phyloP scores from a whole-genome alignment of 2,888 invertebrate species.

The Listrodromus nycthemerus region DNA sequence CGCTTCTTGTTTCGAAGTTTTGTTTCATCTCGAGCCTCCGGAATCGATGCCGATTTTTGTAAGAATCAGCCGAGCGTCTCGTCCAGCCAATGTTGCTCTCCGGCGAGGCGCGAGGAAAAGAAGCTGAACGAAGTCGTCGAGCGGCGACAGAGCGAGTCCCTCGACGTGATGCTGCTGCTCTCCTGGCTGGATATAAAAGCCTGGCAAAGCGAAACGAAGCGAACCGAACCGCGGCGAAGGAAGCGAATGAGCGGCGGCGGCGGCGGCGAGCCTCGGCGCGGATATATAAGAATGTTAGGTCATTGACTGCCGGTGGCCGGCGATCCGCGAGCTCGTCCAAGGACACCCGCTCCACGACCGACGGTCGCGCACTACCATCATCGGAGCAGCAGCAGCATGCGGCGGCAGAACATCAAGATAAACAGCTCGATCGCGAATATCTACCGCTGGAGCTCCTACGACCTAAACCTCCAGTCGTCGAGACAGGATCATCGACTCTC shows the following conservation, averaged over 20 bases:
- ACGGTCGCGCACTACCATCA: constrained; percentile 68
- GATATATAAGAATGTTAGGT: constrained; percentile 82
- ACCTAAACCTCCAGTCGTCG: constrained; percentile 45
- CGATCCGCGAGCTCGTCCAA: constrained; percentile 83
- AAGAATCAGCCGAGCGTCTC: constrained; percentile 35
- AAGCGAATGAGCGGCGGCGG: constrained; percentile 69
- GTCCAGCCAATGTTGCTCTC: constrained; percentile 22
- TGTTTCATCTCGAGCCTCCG: background rate
- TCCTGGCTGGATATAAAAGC: constrained; percentile 54
- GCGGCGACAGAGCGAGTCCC: constrained; percentile 49
- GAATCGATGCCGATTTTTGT: constrained; percentile 19
- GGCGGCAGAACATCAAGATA: constrained; percentile 23
- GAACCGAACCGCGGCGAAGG: constrained; percentile 76
- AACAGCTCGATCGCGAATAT: constrained; percentile 64
- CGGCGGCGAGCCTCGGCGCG: constrained; percentile 51
- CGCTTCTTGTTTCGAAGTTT: background rate
- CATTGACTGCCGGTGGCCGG: constrained; percentile 83
- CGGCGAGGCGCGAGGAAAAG: constrained; percentile 62
- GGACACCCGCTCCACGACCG: constrained; percentile 81
- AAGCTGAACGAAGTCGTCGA: constrained; percentile 51
- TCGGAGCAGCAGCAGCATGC: constrained; percentile 40
- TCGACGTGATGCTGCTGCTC: constrained; percentile 56
- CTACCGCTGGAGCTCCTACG: constrained; percentile 56
- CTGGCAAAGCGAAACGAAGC: constrained; percentile 76
- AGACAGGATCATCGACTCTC: constrained; percentile 50